Evolutionary conservation across 2,888 invertebrate genomes (phyloP).

Genomic region (Orthosia gracilis): DNA sequence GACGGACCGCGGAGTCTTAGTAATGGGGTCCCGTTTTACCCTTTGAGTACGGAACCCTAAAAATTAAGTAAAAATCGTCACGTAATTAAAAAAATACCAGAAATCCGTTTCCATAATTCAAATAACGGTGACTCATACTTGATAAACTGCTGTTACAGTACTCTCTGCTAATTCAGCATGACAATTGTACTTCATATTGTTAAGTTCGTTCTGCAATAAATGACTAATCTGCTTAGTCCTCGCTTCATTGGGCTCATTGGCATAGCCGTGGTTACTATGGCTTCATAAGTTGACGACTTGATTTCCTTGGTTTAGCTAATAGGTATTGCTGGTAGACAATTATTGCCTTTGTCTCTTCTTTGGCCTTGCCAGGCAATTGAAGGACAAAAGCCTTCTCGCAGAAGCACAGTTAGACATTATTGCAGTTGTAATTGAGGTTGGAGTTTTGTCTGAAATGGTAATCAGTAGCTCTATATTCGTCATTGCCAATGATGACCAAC

Average conservation of each 20-base stretch:
- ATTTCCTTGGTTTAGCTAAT: slow-evolving; percentile 31
- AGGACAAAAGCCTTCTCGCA: too few relatives aligned
- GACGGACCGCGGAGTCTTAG: too few relatives aligned
- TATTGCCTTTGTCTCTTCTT: too few relatives aligned
- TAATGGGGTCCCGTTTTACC: too few relatives aligned
- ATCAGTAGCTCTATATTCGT: neutral
- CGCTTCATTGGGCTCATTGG: slow-evolving; percentile 43
- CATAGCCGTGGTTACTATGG: slow-evolving; percentile 33
- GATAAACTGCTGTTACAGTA: neutral
- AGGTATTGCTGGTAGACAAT: neutral
- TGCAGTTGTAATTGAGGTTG: neutral
- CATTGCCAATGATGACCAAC: slow-evolving; percentile 16
- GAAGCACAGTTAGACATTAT: too few relatives aligned
- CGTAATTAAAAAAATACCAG: neutral
- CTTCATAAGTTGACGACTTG: slow-evolving; percentile 40
- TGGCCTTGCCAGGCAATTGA: too few relatives aligned
- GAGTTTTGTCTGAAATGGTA: neutral
- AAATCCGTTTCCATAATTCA: slow-evolving; percentile 4
- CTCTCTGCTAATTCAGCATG: slow-evolving; percentile 15
- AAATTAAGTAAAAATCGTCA: neutral
- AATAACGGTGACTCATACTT: slow-evolving; percentile 13
- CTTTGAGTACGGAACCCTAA: too few relatives aligned
- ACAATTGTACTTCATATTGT: slow-evolving; percentile 6
- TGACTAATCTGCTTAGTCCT: slow-evolving; percentile 46
- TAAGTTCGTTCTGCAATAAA: slow-evolving; percentile 28